phyloP scores from a whole-genome alignment of 2,113 vertebrate genomes.

The Lutjanus erythropterus region DNA sequence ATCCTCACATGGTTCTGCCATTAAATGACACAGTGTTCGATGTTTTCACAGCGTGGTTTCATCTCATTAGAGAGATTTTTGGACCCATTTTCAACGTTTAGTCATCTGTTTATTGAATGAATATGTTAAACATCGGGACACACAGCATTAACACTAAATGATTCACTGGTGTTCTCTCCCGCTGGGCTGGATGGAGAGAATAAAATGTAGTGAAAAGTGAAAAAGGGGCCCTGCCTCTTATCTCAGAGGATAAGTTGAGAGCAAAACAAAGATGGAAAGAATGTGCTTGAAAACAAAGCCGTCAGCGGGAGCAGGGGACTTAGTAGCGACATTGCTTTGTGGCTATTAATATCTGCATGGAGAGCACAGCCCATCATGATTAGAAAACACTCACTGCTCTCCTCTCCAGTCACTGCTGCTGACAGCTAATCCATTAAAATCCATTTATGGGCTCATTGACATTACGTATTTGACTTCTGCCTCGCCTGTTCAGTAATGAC shows the following conservation, averaged over 20 bases:
- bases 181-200: background rate
- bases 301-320: slow-evolving; percentile 63
- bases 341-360: slow-evolving; percentile 75
- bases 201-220: background rate
- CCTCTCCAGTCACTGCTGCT: slow-evolving; percentile 12
- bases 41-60: slow-evolving; percentile 17
- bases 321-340: slow-evolving; percentile 75
- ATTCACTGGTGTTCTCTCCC: background rate
- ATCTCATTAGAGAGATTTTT: slow-evolving; percentile 15
- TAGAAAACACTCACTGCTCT: slow-evolving; percentile 50
- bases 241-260: slow-evolving; percentile 54
- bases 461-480: slow-evolving; percentile 8
- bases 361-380: slow-evolving; percentile 48
- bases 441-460: slow-evolving; percentile 48
- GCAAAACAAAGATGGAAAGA: slow-evolving; percentile 83
- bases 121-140: background rate
- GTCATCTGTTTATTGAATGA: slow-evolving; percentile 26
- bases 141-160: background rate
- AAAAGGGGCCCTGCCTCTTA: slow-evolving; percentile 24
- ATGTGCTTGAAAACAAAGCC: slow-evolving; percentile 79
- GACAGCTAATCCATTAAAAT: slow-evolving; percentile 54
- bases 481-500: slow-evolving; percentile 16
- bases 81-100: background rate
- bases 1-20: slow-evolving; percentile 10
- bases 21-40: background rate